Conservation (phyloP, 1,140 invertebrate genomes). For the Hylyphantes graminicola region DNA sequence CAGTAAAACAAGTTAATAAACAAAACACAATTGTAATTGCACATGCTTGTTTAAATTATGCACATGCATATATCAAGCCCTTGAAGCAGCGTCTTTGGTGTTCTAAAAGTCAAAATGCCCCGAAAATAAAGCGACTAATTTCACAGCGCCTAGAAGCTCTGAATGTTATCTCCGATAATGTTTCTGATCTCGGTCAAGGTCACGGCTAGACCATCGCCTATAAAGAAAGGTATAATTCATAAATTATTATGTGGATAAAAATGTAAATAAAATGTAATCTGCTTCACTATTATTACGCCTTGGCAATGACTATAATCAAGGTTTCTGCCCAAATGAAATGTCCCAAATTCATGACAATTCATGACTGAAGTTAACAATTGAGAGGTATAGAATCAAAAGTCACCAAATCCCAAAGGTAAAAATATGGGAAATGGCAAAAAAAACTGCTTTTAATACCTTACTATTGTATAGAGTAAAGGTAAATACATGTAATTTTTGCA, state of each 20-base stretch:
- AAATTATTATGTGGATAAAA: background rate
- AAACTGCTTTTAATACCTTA: too few species aligned
- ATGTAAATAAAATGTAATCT: background rate
- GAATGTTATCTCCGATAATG: slow-evolving; percentile 43
- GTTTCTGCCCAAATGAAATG: too few species aligned
- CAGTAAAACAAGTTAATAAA: background rate
- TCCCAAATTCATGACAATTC: too few species aligned
- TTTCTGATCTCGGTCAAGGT: slow-evolving; percentile 34
- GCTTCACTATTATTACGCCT: too few species aligned
- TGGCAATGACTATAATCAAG: too few species aligned
- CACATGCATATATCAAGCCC: slow-evolving; percentile 32
- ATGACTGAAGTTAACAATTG: too few species aligned
- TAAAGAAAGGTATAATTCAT: slow-evolving; percentile 9
- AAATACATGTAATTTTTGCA: too few species aligned
- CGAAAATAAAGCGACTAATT: slow-evolving; percentile 27
- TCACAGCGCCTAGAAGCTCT: slow-evolving; percentile 17
- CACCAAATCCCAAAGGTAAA: too few species aligned
- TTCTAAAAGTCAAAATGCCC: slow-evolving; percentile 10
- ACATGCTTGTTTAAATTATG: slow-evolving; percentile 3
- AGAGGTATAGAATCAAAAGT: too few species aligned
- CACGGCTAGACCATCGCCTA: slow-evolving; percentile 54
- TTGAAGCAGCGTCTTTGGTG: slow-evolving; percentile 38
- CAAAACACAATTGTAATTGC: background rate
- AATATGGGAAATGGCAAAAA: too few species aligned
- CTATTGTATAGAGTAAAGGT: too few species aligned